A percentile compares a stretch with the other conserved stretches of the same genome.
phyloP scores from a whole-genome alignment of 2,888 invertebrate genomes.

The Apodemia hepburni region DNA sequence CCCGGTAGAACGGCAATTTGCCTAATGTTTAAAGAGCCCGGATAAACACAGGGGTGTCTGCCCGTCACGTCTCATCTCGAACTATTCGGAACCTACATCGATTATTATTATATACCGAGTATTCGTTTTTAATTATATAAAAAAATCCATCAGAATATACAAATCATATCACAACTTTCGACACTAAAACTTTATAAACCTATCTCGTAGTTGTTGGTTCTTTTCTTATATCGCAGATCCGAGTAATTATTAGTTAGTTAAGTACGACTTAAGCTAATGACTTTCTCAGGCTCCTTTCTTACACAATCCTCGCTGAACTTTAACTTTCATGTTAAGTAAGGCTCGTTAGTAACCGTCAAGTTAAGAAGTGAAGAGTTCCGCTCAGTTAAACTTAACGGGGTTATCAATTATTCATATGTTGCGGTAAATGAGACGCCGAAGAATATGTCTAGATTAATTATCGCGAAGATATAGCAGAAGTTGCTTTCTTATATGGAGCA shows the following conservation, averaged over 20 bases:
- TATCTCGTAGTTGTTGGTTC: neutral
- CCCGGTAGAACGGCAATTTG: too few species aligned
- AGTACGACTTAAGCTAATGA: neutral
- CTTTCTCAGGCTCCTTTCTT: neutral
- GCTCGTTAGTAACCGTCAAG: neutral
- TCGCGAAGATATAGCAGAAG: neutral
- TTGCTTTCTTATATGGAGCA: too few species aligned
- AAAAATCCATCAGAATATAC: too few species aligned
- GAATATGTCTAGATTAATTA: neutral
- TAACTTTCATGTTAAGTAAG: conserved; percentile 6
- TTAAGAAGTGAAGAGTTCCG: conserved; percentile 1
- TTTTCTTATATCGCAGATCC: neutral
- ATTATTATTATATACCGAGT: too few species aligned
- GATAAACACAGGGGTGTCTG: too few species aligned
- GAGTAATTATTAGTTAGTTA: neutral
- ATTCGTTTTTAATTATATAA: too few species aligned
- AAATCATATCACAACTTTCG: too few species aligned
- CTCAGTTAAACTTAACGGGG: neutral
- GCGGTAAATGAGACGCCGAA: neutral
- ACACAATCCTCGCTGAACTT: neutral
- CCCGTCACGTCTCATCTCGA: too few species aligned
- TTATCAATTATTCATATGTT: conserved; percentile 4
- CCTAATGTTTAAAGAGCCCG: too few species aligned
- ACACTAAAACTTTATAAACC: neutral
- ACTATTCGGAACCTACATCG: too few species aligned